Evolutionary conservation across 2,797 vertebrate species (phyloP).

Genomic region (Thaleichthys pacificus): DNA sequence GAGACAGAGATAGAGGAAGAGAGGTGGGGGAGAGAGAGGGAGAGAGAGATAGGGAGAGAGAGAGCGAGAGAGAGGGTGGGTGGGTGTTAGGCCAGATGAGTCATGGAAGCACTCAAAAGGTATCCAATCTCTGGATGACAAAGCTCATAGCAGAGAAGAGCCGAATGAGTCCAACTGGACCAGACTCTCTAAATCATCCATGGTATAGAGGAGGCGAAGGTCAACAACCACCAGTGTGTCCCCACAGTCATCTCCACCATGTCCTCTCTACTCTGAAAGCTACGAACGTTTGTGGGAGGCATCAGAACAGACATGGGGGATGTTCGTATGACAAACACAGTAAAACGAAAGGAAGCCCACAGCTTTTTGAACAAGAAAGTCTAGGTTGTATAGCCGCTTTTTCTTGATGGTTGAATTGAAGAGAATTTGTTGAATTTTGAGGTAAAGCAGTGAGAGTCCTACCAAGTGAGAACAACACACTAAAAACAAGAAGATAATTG

Average conservation of each 20-base stretch:
- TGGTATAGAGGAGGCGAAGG: conserved; percentile 29
- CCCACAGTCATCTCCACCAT: conserved; percentile 9
- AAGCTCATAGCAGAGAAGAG: conserved; percentile 31
- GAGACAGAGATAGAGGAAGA: not conserved
- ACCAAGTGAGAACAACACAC: too few relatives aligned
- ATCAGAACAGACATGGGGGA: conserved; percentile 3
- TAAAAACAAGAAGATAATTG: not conserved
- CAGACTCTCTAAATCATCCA: conserved; percentile 41
- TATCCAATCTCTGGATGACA: conserved; percentile 36
- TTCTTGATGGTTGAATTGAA: not conserved
- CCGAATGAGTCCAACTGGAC: conserved; percentile 35
- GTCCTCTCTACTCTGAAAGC: conserved; percentile 14
- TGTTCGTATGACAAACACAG: not conserved
- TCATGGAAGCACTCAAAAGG: conserved; percentile 59
- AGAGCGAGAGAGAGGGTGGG: conserved; percentile 45
- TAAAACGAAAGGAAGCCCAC: not conserved
- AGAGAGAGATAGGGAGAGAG: conserved; percentile 21
- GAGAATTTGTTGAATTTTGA: not conserved
- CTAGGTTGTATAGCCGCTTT: too few relatives aligned
- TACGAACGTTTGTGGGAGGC: conserved; percentile 23
- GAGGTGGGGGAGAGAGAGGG: conserved; percentile 6
- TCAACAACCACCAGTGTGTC: conserved; percentile 34
- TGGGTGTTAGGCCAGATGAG: conserved; percentile 48
- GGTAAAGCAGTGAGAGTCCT: too few relatives aligned
- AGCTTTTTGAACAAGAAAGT: not conserved